A percentile compares a stretch with the other conserved stretches of the same genome.
Conservation (phyloP, 2,113 vertebrate genomes). For the Prietella phreatophila region DNA sequence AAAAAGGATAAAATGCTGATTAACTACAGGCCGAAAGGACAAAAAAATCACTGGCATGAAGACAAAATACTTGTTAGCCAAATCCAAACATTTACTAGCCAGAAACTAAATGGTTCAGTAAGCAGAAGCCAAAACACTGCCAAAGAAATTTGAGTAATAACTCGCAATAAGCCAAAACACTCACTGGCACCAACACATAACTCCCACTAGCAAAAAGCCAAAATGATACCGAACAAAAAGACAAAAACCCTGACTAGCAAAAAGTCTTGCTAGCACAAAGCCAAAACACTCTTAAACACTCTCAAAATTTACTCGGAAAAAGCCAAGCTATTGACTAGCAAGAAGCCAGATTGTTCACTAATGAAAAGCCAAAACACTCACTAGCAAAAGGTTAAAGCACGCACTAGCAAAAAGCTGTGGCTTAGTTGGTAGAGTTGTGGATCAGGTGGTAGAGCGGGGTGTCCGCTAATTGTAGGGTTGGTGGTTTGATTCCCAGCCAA, state of each 20-base stretch:
- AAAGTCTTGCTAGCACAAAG: slow-evolving; percentile 15
- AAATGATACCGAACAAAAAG: not conserved
- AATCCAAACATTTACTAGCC: not conserved
- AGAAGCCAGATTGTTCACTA: not conserved
- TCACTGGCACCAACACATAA: not conserved
- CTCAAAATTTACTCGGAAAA: not conserved
- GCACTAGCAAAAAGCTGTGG: not conserved
- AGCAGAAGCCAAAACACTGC: not conserved
- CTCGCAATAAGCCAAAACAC: not conserved
- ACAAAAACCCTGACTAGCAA: not conserved
- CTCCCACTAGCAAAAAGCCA: not conserved
- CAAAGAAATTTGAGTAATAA: not conserved
- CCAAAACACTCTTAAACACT: not conserved
- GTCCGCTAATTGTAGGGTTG: no score
- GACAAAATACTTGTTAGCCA: not conserved
- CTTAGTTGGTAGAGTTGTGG: no score
- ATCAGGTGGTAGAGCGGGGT: no score
- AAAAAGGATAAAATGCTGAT: not conserved
- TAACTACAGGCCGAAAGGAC: not conserved
- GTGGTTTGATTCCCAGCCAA: no score
- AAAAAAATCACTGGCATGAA: not conserved
- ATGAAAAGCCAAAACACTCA: not conserved
- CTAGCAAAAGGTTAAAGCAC: not conserved
- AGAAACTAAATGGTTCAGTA: not conserved
- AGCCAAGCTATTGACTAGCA: not conserved